These are phyloP conservation scores for Plagiodera versicolora DNA, from an alignment of 2,888 invertebrate species.

Conservation along the genomic window DNA sequence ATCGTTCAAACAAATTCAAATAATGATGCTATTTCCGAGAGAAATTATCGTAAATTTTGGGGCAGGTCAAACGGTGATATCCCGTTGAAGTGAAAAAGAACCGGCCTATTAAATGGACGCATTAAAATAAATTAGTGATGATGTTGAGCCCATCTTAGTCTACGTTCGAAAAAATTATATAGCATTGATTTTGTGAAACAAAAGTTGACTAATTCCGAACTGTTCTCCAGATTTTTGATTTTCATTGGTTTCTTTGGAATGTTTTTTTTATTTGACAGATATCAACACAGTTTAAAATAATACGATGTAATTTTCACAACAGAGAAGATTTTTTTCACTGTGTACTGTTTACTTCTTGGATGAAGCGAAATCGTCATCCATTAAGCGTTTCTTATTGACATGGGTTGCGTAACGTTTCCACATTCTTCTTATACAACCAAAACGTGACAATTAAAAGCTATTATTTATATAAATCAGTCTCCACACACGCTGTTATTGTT, in stretches of 20 bases:
- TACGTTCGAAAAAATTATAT: too few species aligned
- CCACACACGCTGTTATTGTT: too few species aligned
- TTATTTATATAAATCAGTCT: slow-evolving; percentile 12
- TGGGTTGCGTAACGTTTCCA: slow-evolving; percentile 14
- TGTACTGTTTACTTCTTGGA: too few species aligned
- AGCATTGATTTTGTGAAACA: too few species aligned
- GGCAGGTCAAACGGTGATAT: slow-evolving; percentile 22
- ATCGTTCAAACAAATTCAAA: slow-evolving; percentile 12
- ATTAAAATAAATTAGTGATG: slow-evolving; percentile 13
- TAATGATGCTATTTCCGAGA: slow-evolving; percentile 27
- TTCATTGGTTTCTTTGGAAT: too few species aligned
- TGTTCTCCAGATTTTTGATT: too few species aligned
- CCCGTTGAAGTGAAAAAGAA: slow-evolving; percentile 24
- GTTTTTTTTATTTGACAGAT: too few species aligned
- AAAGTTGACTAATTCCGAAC: too few species aligned
- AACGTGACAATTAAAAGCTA: slow-evolving; percentile 21
- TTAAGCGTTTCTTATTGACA: not conserved
- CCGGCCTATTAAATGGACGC: slow-evolving; percentile 6
- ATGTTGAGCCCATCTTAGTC: slow-evolving; percentile 2
- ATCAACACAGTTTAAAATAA: too few species aligned
- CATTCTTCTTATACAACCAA: slow-evolving; percentile 22
- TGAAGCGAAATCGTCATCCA: too few species aligned
- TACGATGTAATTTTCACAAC: too few species aligned
- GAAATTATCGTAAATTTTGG: slow-evolving; percentile 31
- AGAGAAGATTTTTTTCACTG: too few species aligned